These are phyloP conservation scores for Engystomops pustulosus DNA, from an alignment of 2,113 vertebrate species.

Conservation along the genomic window DNA sequence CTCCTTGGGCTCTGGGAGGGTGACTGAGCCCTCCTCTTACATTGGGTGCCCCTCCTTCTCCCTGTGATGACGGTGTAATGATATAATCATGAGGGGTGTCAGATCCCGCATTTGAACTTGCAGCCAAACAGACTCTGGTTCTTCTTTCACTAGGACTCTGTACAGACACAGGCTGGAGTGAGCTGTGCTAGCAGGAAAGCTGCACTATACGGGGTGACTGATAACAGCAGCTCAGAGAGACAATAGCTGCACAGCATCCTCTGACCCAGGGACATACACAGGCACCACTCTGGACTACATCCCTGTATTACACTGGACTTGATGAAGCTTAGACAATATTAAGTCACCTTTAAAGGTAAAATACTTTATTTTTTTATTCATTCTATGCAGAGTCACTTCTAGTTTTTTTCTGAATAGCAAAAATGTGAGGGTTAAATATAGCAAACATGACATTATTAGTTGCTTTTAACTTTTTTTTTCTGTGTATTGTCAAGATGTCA, in stretches of 20 bases:
- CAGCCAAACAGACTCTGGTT: constrained; percentile 74
- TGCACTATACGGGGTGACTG: constrained; percentile 35
- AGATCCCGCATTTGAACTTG: constrained; percentile 86
- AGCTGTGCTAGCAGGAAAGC: constrained; percentile 59
- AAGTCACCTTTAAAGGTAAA: constrained; percentile 79
- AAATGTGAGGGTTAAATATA: background rate
- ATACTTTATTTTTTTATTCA: constrained; percentile 60
- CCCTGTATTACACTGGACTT: constrained; percentile 66
- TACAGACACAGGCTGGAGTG: constrained; percentile 62
- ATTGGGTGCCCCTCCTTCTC: constrained; percentile 85
- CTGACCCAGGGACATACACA: constrained; percentile 67
- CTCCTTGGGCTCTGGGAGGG: constrained; percentile 62
- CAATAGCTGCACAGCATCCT: constrained; percentile 59
- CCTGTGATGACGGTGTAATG: constrained; percentile 79
- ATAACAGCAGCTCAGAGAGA: constrained; percentile 53
- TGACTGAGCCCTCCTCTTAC: constrained; percentile 74
- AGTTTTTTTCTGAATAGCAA: background rate
- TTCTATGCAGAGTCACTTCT: background rate
- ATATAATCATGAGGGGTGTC: constrained; percentile 91
- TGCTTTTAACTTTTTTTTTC: constrained; percentile 5
- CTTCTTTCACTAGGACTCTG: constrained; percentile 70
- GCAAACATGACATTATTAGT: background rate
- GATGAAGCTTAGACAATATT: constrained; percentile 64
- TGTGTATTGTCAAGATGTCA: background rate
- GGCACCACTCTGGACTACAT: constrained; percentile 71